Evolutionary conservation across 2,797 vertebrate species (phyloP).

Genomic region (Hirundo rustica): DNA sequence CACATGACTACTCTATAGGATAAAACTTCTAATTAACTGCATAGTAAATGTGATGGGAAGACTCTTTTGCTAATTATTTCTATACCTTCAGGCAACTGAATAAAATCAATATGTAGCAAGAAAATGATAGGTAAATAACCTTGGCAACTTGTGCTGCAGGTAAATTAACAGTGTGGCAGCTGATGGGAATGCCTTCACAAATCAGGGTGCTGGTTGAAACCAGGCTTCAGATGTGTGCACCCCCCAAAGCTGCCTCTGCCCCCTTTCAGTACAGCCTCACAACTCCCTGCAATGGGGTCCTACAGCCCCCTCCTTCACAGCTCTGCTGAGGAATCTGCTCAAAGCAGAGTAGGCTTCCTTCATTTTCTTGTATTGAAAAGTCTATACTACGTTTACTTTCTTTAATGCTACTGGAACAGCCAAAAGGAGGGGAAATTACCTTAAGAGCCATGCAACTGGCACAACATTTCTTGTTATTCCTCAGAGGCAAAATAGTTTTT

Average conservation of each 20-base stretch:
- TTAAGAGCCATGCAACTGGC: background rate
- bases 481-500: background rate
- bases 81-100: conserved; percentile 37
- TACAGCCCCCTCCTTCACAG: background rate
- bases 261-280: background rate
- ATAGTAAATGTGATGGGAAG: background rate
- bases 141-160: background rate
- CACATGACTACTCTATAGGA: conserved; percentile 1
- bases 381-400: background rate
- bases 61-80: conserved; percentile 60
- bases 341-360: background rate
- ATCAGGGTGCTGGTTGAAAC: background rate
- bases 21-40: conserved; percentile 38
- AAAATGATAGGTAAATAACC: conserved; percentile 26
- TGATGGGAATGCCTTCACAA: background rate
- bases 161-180: background rate
- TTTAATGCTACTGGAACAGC: background rate
- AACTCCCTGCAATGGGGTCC: background rate
- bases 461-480: background rate
- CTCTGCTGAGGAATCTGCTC: background rate
- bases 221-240: background rate
- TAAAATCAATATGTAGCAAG: conserved; percentile 41
- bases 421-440: background rate
- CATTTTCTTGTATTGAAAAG: background rate
- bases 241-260: background rate